Evolutionary conservation across 2,797 vertebrate genomes (phyloP), one percentile per base, ranked within the genome.

Genomic region (Sus cebifrons): DNA sequence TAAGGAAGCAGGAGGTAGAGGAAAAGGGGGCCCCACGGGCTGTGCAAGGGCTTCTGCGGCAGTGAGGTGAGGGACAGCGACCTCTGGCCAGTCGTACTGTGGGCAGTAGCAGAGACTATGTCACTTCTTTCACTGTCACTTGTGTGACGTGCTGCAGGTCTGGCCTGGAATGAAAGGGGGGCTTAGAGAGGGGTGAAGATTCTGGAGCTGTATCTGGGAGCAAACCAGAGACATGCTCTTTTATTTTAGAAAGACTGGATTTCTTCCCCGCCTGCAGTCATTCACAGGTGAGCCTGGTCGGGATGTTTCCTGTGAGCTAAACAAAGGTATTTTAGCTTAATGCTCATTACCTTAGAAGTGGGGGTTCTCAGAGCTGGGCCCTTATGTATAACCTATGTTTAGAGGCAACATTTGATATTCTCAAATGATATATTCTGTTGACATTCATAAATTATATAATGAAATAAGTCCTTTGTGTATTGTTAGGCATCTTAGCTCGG

Each of bases 171-270:
- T 78, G 77, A 77, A 49, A 36, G 36, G 13, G 1, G 21, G 20
- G 29, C 23, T 21, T 49, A 52, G 36, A n/a, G 54, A 88, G 21
- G 23, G 1, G 1, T 36, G 23, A 67, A 68, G 20, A 54, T 62
- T 64, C 56, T 7, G 10, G 49, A 40, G 10, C 5, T 73, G 14
- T 56, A 27, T 27, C 18, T 68, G 60, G n/a, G 9, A 18, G 77
- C 12, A 67, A 86, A 49, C 20, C 25, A 73, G 27, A 23, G 6
- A 32, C 18, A 77, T 84, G 40, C 3, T 54, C 29, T 58, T 52
- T 32, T 27, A 29, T 83, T 93, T 96, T 74, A 44, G 70, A 58
- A 70, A 96, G 56, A 60, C 32, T 54, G 64, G 89, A 68, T 17
- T 27, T 49, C 44, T 49, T 49, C 44, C 44, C 44, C 44, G 44